Evolutionary conservation across 2,797 vertebrate species (phyloP), one percentile per base, ranked within the genome.

Genomic region (Glossophaga mutica): DNA sequence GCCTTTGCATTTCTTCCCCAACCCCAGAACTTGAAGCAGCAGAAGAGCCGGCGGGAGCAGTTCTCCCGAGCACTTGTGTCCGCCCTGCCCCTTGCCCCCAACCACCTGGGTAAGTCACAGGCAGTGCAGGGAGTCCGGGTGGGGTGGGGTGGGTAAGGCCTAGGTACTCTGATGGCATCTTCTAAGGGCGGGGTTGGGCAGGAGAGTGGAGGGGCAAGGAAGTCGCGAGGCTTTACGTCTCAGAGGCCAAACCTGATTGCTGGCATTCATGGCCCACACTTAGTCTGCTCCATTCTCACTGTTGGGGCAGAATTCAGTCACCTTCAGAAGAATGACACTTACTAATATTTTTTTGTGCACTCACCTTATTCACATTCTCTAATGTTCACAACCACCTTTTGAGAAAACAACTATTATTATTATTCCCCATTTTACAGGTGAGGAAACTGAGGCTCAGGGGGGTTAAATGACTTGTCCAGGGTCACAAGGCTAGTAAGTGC

Each of bases 11-110:
- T 83, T 95, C 67, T 91, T 24, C 65, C 84, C 74, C 71, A 81
- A 77, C 34, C 48, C 11, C 96, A 99, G 99, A 99, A 99, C 97
- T 98, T 99, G 96, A 99, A 99, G 98, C 99, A 99, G 98, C 99
- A 99, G 98, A 99, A 99, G 88, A 99, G 98, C 97, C 99, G 99
- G 93, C 98, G 99, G 98, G 99, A 99, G 71, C 99, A 99, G 84
- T 99, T 99, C 97, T 99, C 99, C 78, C 99, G 98, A 91, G 98
- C 99, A 15, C 99, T 99, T 0, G 98, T 98, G 70, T 98, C 99
- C 0, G 93, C 99, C 83, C 98, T 99, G 88, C 98, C 99, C 34
- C 97, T 99, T 4, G 98, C 99, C 62, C 98, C 99, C 90, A 99
- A 99, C 97, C 99, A 99, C 97, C 98, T 99, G 96, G 99, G 99